A percentile compares a stretch with the other conserved stretches of the same genome.
phyloP scores from a whole-genome alignment of 2,888 invertebrate species.

The Eueremaeus valkanovi region DNA sequence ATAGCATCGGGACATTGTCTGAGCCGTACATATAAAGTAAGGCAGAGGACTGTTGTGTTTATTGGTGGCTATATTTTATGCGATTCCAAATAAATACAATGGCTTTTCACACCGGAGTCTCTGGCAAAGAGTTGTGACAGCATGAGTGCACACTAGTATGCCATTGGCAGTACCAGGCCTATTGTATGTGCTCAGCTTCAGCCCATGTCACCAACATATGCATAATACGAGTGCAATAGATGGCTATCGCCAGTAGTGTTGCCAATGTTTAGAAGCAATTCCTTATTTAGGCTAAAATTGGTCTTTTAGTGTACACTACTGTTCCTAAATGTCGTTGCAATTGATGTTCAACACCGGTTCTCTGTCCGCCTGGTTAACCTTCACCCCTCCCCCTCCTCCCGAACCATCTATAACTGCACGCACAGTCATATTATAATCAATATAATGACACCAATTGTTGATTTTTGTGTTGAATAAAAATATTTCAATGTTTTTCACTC shows the following conservation, averaged over 20 bases:
- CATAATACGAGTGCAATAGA: not conserved
- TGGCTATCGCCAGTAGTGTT: too few relatives aligned
- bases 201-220: slow-evolving; percentile 31
- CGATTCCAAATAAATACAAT: slow-evolving; percentile 22
- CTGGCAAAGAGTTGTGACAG: slow-evolving; percentile 16
- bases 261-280: too few relatives aligned
- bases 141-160: slow-evolving; percentile 3
- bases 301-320: too few relatives aligned
- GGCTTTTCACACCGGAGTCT: not conserved
- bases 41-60: not conserved
- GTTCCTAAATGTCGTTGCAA: not conserved
- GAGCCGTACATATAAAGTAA: not conserved
- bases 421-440: not conserved
- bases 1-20: too few relatives aligned
- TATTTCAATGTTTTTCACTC: too few relatives aligned
- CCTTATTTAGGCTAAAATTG: too few relatives aligned
- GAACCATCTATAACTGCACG: not conserved
- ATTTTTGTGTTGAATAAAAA: not conserved
- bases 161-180: not conserved
- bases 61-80: slow-evolving; percentile 33
- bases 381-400: not conserved
- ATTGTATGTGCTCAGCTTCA: slow-evolving; percentile 5
- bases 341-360: slow-evolving; percentile 8
- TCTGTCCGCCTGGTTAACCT: slow-evolving; percentile 22
- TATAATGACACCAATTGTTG: not conserved